phyloP scores from a whole-genome alignment of 2,113 vertebrate species.

The Ciconia boyciana region DNA sequence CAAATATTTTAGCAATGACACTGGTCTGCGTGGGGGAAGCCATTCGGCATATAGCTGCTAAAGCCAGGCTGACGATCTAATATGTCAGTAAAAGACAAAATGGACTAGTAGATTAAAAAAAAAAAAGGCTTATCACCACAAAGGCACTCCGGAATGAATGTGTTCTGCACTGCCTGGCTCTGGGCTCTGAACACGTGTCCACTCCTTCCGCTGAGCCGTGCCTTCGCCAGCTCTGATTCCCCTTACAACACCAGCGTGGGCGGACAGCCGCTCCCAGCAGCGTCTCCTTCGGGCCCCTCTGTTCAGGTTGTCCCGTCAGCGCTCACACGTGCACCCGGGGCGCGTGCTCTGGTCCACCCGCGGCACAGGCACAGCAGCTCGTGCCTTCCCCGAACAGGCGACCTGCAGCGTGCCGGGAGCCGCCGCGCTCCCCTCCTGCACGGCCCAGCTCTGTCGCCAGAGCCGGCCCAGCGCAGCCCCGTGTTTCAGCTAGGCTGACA shows the following conservation, averaged over 20 bases:
- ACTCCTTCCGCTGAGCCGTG: neutral
- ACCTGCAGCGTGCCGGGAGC: neutral
- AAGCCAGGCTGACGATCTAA: neutral
- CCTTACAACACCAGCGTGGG: neutral
- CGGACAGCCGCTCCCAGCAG: neutral
- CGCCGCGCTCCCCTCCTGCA: fast-evolving
- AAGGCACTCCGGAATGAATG: neutral
- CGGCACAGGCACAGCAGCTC: neutral
- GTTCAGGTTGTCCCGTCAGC: neutral
- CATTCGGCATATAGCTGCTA: neutral
- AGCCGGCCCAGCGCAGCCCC: neutral
- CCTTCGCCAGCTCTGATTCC: fast-evolving
- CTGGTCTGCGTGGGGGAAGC: neutral
- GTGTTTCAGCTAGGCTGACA: neutral
- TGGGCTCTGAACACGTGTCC: fast-evolving
- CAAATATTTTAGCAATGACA: neutral
- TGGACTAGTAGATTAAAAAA: neutral
- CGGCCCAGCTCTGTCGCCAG: neutral
- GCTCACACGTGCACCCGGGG: fast-evolving
- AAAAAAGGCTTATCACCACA: neutral
- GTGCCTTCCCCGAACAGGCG: fast-evolving
- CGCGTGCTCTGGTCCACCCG: neutral
- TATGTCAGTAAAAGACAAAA: neutral
- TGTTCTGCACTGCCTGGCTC: neutral
- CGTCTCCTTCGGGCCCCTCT: neutral